Evolutionary conservation across 2,797 vertebrate genomes (phyloP).

Genomic region (Chaetophractus vellerosus): DNA sequence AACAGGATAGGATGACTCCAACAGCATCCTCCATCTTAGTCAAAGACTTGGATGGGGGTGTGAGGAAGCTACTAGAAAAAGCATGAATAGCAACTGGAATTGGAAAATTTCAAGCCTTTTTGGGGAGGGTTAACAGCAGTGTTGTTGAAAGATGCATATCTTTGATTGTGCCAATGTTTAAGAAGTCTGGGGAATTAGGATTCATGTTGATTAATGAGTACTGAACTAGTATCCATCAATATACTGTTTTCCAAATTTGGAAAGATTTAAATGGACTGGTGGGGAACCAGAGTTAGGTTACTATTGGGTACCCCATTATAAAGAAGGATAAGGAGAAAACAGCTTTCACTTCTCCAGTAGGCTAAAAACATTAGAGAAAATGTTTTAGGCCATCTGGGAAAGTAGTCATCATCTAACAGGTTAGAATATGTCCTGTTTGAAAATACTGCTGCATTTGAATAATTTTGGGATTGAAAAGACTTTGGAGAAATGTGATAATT

Average conservation of each 20-base stretch:
- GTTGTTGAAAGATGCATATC: neutral
- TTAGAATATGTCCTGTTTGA: neutral
- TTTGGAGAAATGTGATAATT: neutral
- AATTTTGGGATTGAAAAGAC: neutral
- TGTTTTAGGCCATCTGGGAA: neutral
- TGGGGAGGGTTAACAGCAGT: neutral
- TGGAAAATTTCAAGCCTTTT: neutral
- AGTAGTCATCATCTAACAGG: neutral
- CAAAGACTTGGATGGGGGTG: neutral
- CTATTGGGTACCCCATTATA: neutral
- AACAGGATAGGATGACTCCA: neutral
- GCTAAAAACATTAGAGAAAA: neutral
- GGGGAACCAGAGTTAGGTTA: neutral
- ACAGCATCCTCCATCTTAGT: neutral
- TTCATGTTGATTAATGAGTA: neutral
- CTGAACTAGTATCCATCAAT: neutral
- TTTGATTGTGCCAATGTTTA: neutral
- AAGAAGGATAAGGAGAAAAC: neutral
- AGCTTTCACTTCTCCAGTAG: neutral
- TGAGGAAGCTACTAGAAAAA: neutral
- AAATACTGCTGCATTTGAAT: neutral
- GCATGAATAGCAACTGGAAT: neutral
- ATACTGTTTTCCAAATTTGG: neutral
- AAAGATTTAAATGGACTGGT: neutral
- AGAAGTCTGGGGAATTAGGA: constrained; percentile 24